Conservation (phyloP, 2,888 invertebrate species). For the Psylliodes chrysocephalus region DNA sequence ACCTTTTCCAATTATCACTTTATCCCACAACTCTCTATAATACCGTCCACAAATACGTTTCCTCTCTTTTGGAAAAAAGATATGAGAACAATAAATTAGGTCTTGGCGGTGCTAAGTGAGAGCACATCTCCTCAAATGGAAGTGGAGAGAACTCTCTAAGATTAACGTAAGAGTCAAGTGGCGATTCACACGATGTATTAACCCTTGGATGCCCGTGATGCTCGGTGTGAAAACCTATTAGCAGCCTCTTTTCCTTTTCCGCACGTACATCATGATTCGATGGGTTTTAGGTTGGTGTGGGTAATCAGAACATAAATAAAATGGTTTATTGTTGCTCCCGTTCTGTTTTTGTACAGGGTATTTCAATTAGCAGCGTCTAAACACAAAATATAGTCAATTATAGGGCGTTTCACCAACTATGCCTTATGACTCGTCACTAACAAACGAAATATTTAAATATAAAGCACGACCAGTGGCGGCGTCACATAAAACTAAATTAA, state of each 20-base stretch:
- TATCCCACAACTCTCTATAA: background rate
- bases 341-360: too few relatives aligned
- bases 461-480: too few relatives aligned
- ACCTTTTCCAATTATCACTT: conserved; percentile 7
- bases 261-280: conserved; percentile 32
- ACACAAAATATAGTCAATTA: too few relatives aligned
- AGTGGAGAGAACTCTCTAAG: conserved; percentile 45
- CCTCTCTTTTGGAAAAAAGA: background rate
- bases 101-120: conserved; percentile 3
- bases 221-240: conserved; percentile 58
- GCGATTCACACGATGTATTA: conserved; percentile 64
- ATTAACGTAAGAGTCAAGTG: conserved; percentile 62
- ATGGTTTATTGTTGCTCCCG: background rate
- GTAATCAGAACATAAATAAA: background rate
- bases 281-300: conserved; percentile 22
- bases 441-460: too few relatives aligned
- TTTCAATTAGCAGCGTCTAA: too few relatives aligned
- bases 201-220: conserved; percentile 60
- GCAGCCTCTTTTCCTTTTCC: conserved; percentile 39
- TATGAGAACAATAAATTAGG: conserved; percentile 11
- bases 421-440: too few relatives aligned
- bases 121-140: conserved; percentile 17
- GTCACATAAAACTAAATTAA: too few relatives aligned
- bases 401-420: too few relatives aligned
- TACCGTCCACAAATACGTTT: conserved; percentile 4